Percentiles rank a stretch among this genome's conserved stretches.
phyloP scores from a whole-genome alignment of 2,888 invertebrate species.

The Nezara viridula region DNA sequence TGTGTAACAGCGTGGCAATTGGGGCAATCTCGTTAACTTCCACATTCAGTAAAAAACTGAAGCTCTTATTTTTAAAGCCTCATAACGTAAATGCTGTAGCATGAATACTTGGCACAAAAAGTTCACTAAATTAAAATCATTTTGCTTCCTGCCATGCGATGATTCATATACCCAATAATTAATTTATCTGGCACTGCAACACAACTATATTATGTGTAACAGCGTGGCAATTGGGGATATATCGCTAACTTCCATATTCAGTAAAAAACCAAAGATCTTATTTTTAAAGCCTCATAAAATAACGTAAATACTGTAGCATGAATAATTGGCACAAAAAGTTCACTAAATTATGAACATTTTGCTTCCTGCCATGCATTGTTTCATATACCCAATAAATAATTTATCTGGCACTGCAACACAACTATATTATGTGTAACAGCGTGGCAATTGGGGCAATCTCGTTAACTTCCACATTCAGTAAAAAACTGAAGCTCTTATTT shows the following conservation, averaged over 20 bases:
- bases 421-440: constrained; percentile 1
- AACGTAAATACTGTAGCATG: not conserved
- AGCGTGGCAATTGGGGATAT: constrained; percentile 38
- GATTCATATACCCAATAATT: constrained; percentile 33
- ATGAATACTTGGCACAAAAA: constrained; percentile 25
- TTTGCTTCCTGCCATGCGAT: constrained; percentile 51
- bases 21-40: not conserved
- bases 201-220: not conserved
- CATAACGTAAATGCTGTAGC: not conserved
- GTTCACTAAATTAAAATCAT: not conserved
- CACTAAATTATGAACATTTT: too few relatives aligned
- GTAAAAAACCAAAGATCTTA: not conserved
- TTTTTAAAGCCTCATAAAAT: too few relatives aligned
- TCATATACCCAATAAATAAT: constrained; percentile 24
- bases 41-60: not conserved
- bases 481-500: too few relatives aligned
- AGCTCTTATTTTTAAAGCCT: too few relatives aligned
- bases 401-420: constrained; percentile 33
- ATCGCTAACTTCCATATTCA: too few relatives aligned
- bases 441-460: not conserved
- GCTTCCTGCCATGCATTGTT: constrained; percentile 51
- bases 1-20: constrained; percentile 47
- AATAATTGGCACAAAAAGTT: constrained; percentile 32
- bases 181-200: constrained; percentile 22
- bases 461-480: too few relatives aligned